A percentile compares a stretch with the other conserved stretches of the same genome.
Evolutionary conservation across 2,888 invertebrate genomes (phyloP).

Genomic region (Tachina fera): DNA sequence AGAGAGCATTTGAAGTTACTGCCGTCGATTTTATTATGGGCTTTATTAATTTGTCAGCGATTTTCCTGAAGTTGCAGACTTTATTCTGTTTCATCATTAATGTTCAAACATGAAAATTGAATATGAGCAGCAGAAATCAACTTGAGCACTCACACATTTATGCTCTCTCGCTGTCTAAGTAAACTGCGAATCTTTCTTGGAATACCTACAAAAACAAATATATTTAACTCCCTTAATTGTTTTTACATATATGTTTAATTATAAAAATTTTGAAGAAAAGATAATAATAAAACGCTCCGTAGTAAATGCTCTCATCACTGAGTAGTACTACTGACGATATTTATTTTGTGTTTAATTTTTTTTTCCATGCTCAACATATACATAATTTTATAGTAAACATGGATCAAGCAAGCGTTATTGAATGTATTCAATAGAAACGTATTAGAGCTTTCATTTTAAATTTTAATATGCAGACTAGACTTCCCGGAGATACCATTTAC

Average conservation of each 20-base stretch:
- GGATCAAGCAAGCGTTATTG: conserved; percentile 9
- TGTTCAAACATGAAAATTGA: conserved; percentile 52
- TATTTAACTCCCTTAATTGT: conserved; percentile 37
- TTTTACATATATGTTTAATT: neutral
- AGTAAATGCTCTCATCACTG: too few species aligned
- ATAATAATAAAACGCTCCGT: conserved; percentile 7
- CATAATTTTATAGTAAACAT: conserved; percentile 33
- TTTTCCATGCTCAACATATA: conserved; percentile 24
- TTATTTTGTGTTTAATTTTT: neutral
- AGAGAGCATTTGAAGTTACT: too few species aligned
- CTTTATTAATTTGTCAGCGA: too few species aligned
- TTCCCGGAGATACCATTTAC: conserved; percentile 42
- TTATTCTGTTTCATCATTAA: too few species aligned
- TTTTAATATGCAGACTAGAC: conserved; percentile 50
- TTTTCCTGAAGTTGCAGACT: too few species aligned
- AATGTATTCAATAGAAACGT: neutral
- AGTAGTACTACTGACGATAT: neutral
- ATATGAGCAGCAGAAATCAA: conserved; percentile 41
- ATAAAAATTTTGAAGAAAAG: conserved; percentile 21
- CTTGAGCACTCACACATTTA: conserved; percentile 27
- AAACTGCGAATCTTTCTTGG: conserved; percentile 1
- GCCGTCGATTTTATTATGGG: too few species aligned
- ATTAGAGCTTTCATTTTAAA: conserved; percentile 9
- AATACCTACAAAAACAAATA: conserved; percentile 7
- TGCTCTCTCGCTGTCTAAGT: neutral